Evolutionary conservation across 1,140 invertebrate species (phyloP), one percentile per base, ranked within the genome.

Genomic region (Drosophila arawakana): DNA sequence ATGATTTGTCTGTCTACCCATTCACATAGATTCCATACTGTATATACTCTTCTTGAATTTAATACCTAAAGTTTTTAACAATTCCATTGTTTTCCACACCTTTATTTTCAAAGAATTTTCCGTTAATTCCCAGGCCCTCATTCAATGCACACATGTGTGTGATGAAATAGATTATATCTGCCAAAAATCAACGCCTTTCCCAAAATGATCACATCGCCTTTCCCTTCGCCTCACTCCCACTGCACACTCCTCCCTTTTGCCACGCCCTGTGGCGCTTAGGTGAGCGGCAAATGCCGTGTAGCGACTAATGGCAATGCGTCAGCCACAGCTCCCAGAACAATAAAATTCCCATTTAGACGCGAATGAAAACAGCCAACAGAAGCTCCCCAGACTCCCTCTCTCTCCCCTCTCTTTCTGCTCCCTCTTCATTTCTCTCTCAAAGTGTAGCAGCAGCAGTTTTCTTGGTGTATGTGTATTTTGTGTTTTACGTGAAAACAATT

Each of bases 401-500:
- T 30, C 25, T 30, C 47, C 35, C n/a, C 35, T 2, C 43, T 13
- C 54, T 15, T 13, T 11, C 35, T 49, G 21, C n/a, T 11, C 55
- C 49, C 13, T 7, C 11, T 13, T 37, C 1, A 30, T 15, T 7
- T 15, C 62, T 15, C 13, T n/a, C 21, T 8, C 11, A 83, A 83
- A 83, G 80, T 83, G 83, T 68, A 52, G 69, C 58, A 50, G 62
- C 83, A 82, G 82, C 82, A 86, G 76, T 79, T 86, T 88, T 82
- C 39, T 41, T 10, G 37, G 8, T 67, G 46, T 41, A 39, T 55
- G 37, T 63, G 59, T 72, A 72, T 73, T 74, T 70, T 75, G 73
- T 59, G 80, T 88, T 86, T 30, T 89, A 86, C 84, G 84, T 88
- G 84, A 58, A 88, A 88, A 88, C 80, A 88, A 88, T 88, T 88